These are phyloP conservation scores for Melinopterus prodromus DNA, from an alignment of 2,888 invertebrate genomes.

Conservation along the genomic window DNA sequence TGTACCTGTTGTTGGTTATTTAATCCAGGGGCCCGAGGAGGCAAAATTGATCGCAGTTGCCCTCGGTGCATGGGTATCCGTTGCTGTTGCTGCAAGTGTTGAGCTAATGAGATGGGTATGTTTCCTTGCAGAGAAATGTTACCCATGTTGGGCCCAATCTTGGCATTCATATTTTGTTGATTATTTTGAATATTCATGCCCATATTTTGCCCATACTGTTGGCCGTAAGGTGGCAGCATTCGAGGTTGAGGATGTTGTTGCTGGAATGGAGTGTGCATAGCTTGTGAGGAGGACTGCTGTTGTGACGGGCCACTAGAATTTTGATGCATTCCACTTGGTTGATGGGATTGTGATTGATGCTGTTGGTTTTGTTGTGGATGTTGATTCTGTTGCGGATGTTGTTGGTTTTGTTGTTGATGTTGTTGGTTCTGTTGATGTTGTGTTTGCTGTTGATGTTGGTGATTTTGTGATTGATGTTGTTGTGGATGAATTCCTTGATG, in stretches of 20 bases:
- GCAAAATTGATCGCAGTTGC: conserved; percentile 37
- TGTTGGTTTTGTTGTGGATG: conserved; percentile 47
- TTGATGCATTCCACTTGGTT: conserved; percentile 41
- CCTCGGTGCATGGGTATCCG: conserved; percentile 40
- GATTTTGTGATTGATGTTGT: conserved; percentile 52
- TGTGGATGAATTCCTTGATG: conserved; percentile 54
- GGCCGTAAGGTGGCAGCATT: conserved; percentile 60
- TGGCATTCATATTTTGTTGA: conserved; percentile 29
- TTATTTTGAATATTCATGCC: conserved; percentile 41
- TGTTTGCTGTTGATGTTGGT: conserved; percentile 47
- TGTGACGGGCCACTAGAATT: neutral
- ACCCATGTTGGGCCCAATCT: conserved; percentile 8
- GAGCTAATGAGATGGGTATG: conserved; percentile 43
- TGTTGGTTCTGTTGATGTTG: conserved; percentile 55
- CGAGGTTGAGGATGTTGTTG: conserved; percentile 19
- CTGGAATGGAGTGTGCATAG: neutral
- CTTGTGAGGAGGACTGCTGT: neutral
- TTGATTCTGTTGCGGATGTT: conserved; percentile 54
- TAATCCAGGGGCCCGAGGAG: conserved; percentile 38
- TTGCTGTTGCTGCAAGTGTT: conserved; percentile 40
- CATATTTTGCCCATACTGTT: conserved; percentile 54
- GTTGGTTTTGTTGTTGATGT: conserved; percentile 53
- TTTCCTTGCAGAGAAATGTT: conserved; percentile 15
- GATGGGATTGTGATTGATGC: conserved; percentile 54
- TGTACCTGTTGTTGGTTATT: conserved; percentile 43